These are phyloP conservation scores for Dromococcyx pavoninus DNA, from an alignment of 2,797 vertebrate species.

Conservation along the genomic window DNA sequence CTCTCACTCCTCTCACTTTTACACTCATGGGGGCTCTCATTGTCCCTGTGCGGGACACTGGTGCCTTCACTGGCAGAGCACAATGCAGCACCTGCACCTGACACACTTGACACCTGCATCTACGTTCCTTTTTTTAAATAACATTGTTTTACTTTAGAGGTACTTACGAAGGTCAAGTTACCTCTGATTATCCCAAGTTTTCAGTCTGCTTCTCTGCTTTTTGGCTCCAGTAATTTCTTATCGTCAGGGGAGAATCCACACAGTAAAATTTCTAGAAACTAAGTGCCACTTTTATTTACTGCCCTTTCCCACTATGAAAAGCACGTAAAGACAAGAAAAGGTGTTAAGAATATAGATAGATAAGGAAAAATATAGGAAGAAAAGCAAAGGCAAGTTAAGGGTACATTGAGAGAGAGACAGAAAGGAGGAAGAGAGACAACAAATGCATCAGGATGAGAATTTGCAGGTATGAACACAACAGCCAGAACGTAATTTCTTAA, in stretches of 20 bases:
- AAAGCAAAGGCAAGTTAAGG: neutral
- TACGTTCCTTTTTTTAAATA: neutral
- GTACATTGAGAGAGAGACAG: neutral
- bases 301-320: neutral
- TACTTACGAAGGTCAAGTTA: neutral
- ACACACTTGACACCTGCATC: neutral
- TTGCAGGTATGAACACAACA: neutral
- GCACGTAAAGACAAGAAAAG: neutral
- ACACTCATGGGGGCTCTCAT: neutral
- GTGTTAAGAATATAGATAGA: neutral
- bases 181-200: neutral
- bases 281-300: neutral
- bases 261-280: neutral
- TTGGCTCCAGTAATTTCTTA: neutral
- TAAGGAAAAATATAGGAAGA: neutral
- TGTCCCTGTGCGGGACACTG: rapidly evolving
- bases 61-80: neutral
- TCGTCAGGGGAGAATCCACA: neutral
- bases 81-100: neutral
- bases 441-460: neutral
- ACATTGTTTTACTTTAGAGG: neutral
- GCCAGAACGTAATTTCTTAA: neutral
- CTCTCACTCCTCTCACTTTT: too few relatives aligned
- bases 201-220: neutral
- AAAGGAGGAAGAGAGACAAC: neutral